These are phyloP conservation scores for Rafetus swinhoei DNA, from an alignment of 2,113 vertebrate genomes.

Conservation along the genomic window DNA sequence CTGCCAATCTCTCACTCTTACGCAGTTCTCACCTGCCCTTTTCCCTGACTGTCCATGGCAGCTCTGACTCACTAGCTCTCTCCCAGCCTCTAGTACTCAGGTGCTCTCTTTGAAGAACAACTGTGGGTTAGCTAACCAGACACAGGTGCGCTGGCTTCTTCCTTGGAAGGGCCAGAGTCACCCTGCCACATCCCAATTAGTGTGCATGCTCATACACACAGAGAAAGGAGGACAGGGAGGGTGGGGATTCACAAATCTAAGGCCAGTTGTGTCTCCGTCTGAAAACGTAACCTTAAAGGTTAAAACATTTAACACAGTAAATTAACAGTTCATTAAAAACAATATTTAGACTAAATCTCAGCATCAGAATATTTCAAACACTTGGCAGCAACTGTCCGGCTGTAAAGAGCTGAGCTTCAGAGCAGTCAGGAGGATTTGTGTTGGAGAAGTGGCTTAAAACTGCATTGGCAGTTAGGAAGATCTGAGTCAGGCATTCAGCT, in stretches of 20 bases:
- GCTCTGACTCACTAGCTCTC: too few species aligned
- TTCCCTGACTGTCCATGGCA: too few species aligned
- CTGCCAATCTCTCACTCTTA: too few species aligned
- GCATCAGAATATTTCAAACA: slow-evolving; percentile 9
- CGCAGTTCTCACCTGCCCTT: too few species aligned
- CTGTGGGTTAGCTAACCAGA: too few species aligned
- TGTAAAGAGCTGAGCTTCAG: slow-evolving; percentile 31
- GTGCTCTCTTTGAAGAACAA: too few species aligned
- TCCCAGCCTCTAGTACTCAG: too few species aligned
- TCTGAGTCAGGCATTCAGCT: slow-evolving; percentile 40
- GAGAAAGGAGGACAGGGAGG: too few species aligned
- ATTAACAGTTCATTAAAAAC: not conserved
- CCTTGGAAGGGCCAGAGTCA: too few species aligned
- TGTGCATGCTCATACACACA: not conserved
- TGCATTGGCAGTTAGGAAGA: slow-evolving; percentile 39
- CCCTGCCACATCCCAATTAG: too few species aligned
- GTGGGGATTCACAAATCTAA: not conserved
- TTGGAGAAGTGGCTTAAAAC: slow-evolving; percentile 20
- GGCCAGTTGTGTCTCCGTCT: not conserved
- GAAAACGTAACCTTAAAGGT: not conserved
- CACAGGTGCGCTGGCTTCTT: too few species aligned
- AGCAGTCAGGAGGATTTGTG: slow-evolving; percentile 5
- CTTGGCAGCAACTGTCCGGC: not conserved
- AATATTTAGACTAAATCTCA: not conserved
- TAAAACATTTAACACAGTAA: not conserved